Evolutionary conservation across 2,888 invertebrate genomes (phyloP).

Genomic region (Frankliniella intonsa): DNA sequence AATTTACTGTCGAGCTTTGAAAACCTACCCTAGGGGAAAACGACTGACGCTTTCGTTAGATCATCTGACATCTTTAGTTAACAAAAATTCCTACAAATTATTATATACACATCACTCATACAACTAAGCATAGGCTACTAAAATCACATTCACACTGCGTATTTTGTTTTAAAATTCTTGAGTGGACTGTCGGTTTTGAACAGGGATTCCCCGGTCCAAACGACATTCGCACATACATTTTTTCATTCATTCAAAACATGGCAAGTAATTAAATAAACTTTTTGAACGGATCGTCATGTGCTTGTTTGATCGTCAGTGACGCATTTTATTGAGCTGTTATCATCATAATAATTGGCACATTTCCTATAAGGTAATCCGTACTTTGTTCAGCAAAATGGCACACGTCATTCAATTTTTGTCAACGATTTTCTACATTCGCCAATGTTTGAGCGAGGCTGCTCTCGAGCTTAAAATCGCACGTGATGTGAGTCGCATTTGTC

Average conservation of each 20-base stretch:
- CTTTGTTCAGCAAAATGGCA: background rate
- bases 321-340: background rate
- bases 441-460: too few species aligned
- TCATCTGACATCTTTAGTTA: background rate
- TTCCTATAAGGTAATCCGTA: background rate
- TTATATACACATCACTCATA: constrained; percentile 12
- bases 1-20: constrained; percentile 9
- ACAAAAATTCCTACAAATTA: background rate
- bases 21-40: background rate
- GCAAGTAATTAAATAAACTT: background rate
- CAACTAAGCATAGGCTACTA: background rate
- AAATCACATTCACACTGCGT: background rate
- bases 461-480: background rate
- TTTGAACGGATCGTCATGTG: background rate
- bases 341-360: background rate
- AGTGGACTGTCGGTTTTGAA: too few species aligned
- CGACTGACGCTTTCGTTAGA: background rate
- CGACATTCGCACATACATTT: background rate
- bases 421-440: background rate
- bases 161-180: too few species aligned
- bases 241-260: background rate
- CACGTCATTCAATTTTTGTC: background rate
- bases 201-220: too few species aligned
- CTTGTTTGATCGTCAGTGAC: background rate
- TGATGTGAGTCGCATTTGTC: background rate